Evolutionary conservation across 2,113 vertebrate genomes (phyloP).

Genomic region (Ondatra zibethicus): DNA sequence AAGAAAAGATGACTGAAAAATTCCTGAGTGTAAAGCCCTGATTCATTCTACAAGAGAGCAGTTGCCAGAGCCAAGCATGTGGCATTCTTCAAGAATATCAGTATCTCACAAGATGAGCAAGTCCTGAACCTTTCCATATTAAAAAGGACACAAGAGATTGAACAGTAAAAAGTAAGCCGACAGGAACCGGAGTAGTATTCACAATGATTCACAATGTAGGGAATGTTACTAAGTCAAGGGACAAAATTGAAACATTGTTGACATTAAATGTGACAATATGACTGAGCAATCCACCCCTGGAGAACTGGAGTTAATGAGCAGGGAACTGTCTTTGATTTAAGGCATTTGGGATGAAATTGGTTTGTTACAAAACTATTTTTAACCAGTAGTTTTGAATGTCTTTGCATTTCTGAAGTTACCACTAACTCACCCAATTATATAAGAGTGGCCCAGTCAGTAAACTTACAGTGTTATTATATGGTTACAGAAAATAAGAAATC

Average conservation of each 20-base stretch:
- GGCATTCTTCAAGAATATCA: background rate
- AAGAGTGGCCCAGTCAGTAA: background rate
- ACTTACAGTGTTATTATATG: background rate
- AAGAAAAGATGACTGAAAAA: background rate
- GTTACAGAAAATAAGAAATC: background rate
- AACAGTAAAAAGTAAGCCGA: background rate
- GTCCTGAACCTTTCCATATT: background rate
- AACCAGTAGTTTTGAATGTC: too few species aligned
- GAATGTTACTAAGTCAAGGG: background rate
- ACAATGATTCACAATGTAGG: too few species aligned
- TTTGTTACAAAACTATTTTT: background rate
- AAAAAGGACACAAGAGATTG: background rate
- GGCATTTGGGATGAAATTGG: background rate
- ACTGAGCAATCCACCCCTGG: background rate
- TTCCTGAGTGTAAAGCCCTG: background rate
- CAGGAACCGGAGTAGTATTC: background rate
- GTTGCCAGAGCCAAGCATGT: background rate
- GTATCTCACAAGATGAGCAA: background rate
- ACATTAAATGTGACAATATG: background rate
- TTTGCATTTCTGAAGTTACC: background rate
- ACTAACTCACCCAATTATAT: background rate
- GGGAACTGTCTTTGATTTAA: too few species aligned
- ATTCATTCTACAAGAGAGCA: background rate
- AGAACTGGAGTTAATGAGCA: background rate
- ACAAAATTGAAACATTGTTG: background rate